Evolutionary conservation across 2,113 vertebrate genomes (phyloP).

Genomic region (Paradoxurus hermaphroditus): DNA sequence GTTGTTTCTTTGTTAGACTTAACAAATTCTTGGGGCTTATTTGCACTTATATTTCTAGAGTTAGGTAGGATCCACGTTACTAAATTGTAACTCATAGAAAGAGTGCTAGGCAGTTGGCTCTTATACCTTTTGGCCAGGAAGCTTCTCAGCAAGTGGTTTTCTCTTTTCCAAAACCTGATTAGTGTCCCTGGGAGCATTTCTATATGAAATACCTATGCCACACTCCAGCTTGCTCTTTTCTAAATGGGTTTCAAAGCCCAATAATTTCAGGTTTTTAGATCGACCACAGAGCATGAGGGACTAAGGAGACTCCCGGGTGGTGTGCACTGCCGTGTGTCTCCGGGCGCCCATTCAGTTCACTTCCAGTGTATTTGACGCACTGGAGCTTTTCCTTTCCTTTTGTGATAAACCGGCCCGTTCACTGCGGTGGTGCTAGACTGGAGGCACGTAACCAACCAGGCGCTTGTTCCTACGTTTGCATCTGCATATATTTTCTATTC

Average conservation of each 20-base stretch:
- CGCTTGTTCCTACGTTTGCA: not conserved
- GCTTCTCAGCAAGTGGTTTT: not conserved
- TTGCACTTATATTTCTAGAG: not conserved
- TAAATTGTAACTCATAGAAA: not conserved
- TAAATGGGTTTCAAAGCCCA: not conserved
- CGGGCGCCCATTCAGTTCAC: fast-evolving
- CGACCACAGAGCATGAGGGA: not conserved
- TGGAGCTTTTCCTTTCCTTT: not conserved
- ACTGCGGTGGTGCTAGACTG: not conserved
- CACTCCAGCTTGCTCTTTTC: not conserved
- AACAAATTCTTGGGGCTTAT: not conserved
- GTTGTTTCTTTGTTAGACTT: not conserved
- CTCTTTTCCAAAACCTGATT: not conserved
- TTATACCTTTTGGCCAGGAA: not conserved
- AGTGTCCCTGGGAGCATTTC: not conserved
- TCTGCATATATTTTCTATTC: not conserved
- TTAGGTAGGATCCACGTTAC: not conserved
- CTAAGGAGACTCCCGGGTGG: not conserved
- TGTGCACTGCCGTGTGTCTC: not conserved
- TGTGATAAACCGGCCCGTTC: not conserved
- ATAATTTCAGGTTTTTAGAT: not conserved
- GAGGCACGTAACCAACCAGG: not conserved
- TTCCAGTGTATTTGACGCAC: not conserved
- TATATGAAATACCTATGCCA: not conserved
- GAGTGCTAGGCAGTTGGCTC: not conserved